These are phyloP conservation scores for Griposia aprilina DNA, from an alignment of 2,888 invertebrate species.

Conservation along the genomic window DNA sequence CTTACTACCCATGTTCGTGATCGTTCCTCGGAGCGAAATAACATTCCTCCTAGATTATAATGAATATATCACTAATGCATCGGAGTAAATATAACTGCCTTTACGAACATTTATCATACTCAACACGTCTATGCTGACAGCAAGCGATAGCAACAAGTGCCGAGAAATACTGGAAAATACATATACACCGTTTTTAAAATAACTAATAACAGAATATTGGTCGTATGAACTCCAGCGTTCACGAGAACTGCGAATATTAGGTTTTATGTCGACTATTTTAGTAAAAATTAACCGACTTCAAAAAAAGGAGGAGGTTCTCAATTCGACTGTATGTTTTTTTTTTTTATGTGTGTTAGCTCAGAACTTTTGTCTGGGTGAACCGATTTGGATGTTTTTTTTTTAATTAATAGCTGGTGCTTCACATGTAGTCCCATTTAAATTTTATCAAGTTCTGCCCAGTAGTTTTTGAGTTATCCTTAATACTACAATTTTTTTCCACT, in stretches of 20 bases:
- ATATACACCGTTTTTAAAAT: not conserved
- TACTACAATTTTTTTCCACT: too few relatives aligned
- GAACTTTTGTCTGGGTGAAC: too few relatives aligned
- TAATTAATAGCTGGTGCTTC: too few relatives aligned
- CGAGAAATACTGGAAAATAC: not conserved
- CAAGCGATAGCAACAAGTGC: slow-evolving; percentile 29
- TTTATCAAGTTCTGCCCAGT: too few relatives aligned
- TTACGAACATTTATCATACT: slow-evolving; percentile 17
- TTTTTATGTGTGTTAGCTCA: too few relatives aligned
- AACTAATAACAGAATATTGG: too few relatives aligned
- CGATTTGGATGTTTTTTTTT: too few relatives aligned
- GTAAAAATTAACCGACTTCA: too few relatives aligned
- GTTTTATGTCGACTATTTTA: slow-evolving; percentile 2
- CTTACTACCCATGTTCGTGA: not conserved
- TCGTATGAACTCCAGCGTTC: not conserved
- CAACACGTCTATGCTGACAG: slow-evolving; percentile 14
- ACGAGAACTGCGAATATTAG: not conserved
- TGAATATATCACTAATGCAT: slow-evolving; percentile 2
- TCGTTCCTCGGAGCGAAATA: not conserved
- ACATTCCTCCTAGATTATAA: not conserved
- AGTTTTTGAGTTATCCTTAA: too few relatives aligned
- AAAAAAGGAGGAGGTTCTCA: too few relatives aligned
- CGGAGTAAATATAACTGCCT: slow-evolving; percentile 13
- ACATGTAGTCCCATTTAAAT: too few relatives aligned
- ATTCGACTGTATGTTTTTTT: too few relatives aligned